These are phyloP conservation scores for Acanthosepion esculentum DNA, from an alignment of 2,888 invertebrate genomes.

Conservation along the genomic window DNA sequence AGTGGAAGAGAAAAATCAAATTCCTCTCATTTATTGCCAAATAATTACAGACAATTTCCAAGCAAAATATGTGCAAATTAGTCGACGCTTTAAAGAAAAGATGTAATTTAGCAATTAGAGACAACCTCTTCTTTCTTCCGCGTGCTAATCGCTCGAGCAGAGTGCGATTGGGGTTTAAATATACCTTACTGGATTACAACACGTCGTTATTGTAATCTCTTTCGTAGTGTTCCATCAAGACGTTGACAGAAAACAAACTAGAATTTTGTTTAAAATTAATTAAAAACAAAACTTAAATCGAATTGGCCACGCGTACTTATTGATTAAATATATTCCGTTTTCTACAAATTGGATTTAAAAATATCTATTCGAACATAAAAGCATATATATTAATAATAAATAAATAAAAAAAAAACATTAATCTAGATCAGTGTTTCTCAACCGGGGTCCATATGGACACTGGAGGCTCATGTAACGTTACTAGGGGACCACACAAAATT, in stretches of 20 bases:
- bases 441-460: too few species aligned
- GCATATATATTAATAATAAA: neutral
- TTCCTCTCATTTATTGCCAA: neutral
- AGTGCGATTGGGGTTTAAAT: slow-evolving; percentile 18
- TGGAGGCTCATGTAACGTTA: too few species aligned
- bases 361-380: neutral
- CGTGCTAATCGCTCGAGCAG: neutral
- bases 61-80: slow-evolving; percentile 21
- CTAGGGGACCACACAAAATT: too few species aligned
- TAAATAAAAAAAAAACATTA: too few species aligned
- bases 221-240: neutral
- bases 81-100: neutral
- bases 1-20: neutral
- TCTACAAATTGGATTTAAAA: neutral
- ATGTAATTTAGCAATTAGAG: slow-evolving; percentile 11
- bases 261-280: neutral
- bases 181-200: neutral
- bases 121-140: neutral
- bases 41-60: slow-evolving; percentile 21
- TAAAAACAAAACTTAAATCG: neutral
- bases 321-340: neutral
- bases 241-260: neutral
- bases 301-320: neutral
- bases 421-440: too few species aligned
- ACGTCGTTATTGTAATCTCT: neutral